A percentile compares a stretch with the other conserved stretches of the same genome.
Evolutionary conservation across 2,113 vertebrate genomes (phyloP).

Genomic region (Nymphicus hollandicus): DNA sequence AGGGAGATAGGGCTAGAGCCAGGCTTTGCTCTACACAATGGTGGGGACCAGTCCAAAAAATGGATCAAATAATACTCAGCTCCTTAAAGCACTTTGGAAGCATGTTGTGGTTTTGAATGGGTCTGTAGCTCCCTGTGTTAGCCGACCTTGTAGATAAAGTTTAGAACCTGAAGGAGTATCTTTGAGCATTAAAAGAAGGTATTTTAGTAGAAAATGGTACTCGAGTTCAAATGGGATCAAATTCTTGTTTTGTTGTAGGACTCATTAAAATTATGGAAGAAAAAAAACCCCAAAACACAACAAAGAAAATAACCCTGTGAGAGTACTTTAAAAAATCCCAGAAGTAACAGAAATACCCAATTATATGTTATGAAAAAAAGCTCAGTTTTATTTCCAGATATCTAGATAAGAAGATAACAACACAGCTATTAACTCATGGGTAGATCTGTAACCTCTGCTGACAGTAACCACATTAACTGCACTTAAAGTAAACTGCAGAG

Average conservation of each 20-base stretch:
- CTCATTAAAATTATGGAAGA: neutral
- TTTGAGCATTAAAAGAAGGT: neutral
- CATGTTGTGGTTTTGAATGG: neutral
- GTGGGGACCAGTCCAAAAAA: neutral
- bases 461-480: neutral
- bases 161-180: neutral
- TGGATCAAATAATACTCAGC: neutral
- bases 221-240: neutral
- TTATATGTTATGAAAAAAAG: neutral
- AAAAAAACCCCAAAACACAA: neutral
- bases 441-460: neutral
- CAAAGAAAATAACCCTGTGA: neutral
- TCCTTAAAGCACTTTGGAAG: neutral
- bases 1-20: neutral
- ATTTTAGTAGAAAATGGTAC: neutral
- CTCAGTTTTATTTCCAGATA: neutral
- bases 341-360: neutral
- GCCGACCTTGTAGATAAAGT: neutral
- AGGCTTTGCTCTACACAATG: accelerated
- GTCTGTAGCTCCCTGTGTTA: neutral
- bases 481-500: neutral
- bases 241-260: neutral
- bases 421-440: neutral
- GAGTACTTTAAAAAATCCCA: neutral
- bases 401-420: neutral